Evolutionary conservation across 2,113 vertebrate genomes (phyloP), one percentile per base, ranked within the genome.

Genomic region (Aythya baeri): DNA sequence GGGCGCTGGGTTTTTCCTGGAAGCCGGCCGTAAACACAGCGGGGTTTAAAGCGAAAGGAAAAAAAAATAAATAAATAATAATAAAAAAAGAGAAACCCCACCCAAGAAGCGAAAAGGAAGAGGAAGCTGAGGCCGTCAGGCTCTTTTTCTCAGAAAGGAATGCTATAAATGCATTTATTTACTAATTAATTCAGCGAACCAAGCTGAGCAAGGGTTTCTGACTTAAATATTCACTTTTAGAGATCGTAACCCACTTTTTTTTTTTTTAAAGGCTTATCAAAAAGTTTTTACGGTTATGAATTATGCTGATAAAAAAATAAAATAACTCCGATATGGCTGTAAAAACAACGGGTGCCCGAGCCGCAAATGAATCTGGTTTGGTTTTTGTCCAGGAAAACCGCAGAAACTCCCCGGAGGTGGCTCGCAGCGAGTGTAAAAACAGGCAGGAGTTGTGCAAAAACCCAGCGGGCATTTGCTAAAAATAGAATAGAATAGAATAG

Each of bases 151-250:
- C 12, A 1, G 5, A 21, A 44, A 32, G 22, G 46, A n/a, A 27
- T 20, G 22, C 11, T 1, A 10, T 20, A 46, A 9, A 3, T 46
- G 9, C 46, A 15, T 10, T 12, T 46, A 16, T 7, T 3, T 10
- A 29, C 23, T 7, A 20, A 20, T 10, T 46, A 10, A 46, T 36
- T 41, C 34, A 4, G 27, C 11, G n/a, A 74, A 27, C 3, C 16
- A n/a, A 36, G 54, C 8, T 2, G 4, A 46, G n/a, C 1, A 0
- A 29, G 17, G 11, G 11, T 5, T 15, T 67, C 44, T 13, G 7
- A 59, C 22, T 18, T 29, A 27, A 46, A 55, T 38, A 27, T 61
- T 62, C 38, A 21, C n/a, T 55, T 76, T 13, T 8, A 20, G 8
- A 23, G 14, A n/a, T 36, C 11, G 10, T 1, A 46, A 12, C 3